Evolutionary conservation across 2,888 invertebrate species (phyloP), one percentile per base, ranked within the genome.

Genomic region (Orthosia gracilis): DNA sequence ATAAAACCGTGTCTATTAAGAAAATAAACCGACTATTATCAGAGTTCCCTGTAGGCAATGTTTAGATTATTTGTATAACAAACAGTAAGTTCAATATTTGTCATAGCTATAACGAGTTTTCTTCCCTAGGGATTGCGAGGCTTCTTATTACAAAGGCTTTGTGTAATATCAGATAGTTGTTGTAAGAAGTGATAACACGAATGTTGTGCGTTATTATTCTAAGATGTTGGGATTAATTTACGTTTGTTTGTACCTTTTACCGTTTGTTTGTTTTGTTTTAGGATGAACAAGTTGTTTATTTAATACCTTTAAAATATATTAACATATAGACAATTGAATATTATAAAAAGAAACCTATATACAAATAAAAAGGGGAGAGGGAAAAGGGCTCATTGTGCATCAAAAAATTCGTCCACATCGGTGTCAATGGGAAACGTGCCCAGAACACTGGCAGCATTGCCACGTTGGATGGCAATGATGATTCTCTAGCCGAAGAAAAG

Each of bases 81-180:
- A 72, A 66, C 26, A 66, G 15, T 17, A 73, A 73, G 73, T 59
- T 59, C n/a, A 67, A 73, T 80, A 73, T 79, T 73, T 78, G 73
- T 80, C 67, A 52, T 64, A 73, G 59, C 52, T 62, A 13, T 67
- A 80, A 73, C 78, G 78, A 78, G 73, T 58, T 79, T 78, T 73
- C 15, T 50, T 50, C 80, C 23, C 80, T 3, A 18, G 80, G 80
- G 78, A 45, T 31, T n/a, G 57, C 31, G 31, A 50, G 50, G 66
- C 55, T 67, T 78, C 54, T 67, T 80, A 64, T 78, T 64, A 68
- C 58, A 79, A 63, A 26, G 52, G 54, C n/a, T 55, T 63, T 80
- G 59, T 64, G 45, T n/a, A 55, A 21, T 59, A 65, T 78, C 21
- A 0, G 57, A 66, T 57, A 45, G 78, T 47, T 70, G 52, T 52